Conservation (phyloP, 1,140 invertebrate genomes). For the Euura lappo region DNA sequence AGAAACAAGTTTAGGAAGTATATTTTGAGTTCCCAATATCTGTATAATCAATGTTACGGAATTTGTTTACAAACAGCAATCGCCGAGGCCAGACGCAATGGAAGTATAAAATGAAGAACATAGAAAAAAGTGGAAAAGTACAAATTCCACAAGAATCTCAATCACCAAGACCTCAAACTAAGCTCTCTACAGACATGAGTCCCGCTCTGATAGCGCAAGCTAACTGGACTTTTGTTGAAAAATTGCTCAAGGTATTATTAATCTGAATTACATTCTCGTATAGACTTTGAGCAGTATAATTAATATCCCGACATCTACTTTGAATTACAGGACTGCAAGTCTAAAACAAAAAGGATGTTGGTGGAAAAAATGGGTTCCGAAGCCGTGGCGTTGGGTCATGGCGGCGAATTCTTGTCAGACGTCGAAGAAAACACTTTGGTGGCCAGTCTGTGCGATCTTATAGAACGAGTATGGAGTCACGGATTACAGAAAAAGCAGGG, state of each 20-base stretch:
- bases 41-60: not conserved
- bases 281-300: no score
- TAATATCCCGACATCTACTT: no score
- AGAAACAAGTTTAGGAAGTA: no score
- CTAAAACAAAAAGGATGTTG: constrained; percentile 96
- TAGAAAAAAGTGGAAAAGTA: constrained; percentile 53
- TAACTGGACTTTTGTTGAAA: constrained; percentile 98
- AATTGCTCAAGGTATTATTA: constrained; percentile 83
- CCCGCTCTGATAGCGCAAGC: constrained; percentile 93
- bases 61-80: constrained; percentile 40
- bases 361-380: constrained; percentile 98
- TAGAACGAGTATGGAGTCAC: constrained; percentile 98
- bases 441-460: constrained; percentile 94
- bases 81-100: constrained; percentile 57
- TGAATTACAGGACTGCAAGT: constrained; percentile 78
- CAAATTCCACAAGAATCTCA: constrained; percentile 52
- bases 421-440: constrained; percentile 97
- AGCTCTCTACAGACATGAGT: constrained; percentile 67
- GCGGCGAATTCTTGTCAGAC: constrained; percentile 66
- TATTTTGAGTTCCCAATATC: no score
- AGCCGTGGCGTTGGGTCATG: constrained; percentile 81
- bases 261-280: not conserved
- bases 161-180: constrained; percentile 58
- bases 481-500: constrained; percentile 95
- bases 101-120: constrained; percentile 60